Conservation (phyloP, 1,140 invertebrate genomes). For the Aphidius ervi region DNA sequence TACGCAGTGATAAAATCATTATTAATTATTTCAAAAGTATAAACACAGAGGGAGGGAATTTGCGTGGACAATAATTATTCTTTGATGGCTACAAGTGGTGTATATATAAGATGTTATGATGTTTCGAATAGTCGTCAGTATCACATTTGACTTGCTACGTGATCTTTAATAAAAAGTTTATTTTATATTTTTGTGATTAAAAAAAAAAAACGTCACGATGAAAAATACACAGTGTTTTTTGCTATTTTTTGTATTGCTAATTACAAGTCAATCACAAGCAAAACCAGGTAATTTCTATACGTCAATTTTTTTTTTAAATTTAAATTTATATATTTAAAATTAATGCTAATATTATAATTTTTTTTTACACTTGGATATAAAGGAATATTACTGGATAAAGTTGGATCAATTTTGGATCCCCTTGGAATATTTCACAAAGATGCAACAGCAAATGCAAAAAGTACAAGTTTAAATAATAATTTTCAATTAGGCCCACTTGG, state of each 20-base stretch:
- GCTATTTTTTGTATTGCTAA: slow-evolving; percentile 32
- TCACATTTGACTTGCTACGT: slow-evolving; percentile 29
- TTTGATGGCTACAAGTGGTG: slow-evolving; percentile 20
- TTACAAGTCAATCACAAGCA: slow-evolving; percentile 24
- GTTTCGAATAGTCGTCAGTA: slow-evolving; percentile 32
- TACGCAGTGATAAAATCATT: slow-evolving; percentile 7
- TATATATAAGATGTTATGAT: slow-evolving; percentile 41
- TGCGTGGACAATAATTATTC: slow-evolving; percentile 29
- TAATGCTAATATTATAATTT: neutral
- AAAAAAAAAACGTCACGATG: slow-evolving; percentile 26
- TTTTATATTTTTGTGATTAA: neutral
- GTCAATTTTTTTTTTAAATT: neutral
- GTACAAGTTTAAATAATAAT: slow-evolving; percentile 16
- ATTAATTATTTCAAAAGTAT: too few relatives aligned
- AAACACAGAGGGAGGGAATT: neutral
- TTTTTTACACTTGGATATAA: slow-evolving; percentile 19
- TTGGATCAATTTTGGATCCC: slow-evolving; percentile 30
- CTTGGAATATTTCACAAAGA: slow-evolving; percentile 30
- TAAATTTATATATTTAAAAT: neutral
- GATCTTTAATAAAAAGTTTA: slow-evolving; percentile 9
- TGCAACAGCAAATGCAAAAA: slow-evolving; percentile 21
- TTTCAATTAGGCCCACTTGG: slow-evolving; percentile 35
- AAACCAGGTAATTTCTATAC: slow-evolving; percentile 30
- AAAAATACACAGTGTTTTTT: slow-evolving; percentile 33
- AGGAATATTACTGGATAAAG: neutral